Conservation (phyloP, 2,113 vertebrate species). For the Steatornis caripensis region DNA sequence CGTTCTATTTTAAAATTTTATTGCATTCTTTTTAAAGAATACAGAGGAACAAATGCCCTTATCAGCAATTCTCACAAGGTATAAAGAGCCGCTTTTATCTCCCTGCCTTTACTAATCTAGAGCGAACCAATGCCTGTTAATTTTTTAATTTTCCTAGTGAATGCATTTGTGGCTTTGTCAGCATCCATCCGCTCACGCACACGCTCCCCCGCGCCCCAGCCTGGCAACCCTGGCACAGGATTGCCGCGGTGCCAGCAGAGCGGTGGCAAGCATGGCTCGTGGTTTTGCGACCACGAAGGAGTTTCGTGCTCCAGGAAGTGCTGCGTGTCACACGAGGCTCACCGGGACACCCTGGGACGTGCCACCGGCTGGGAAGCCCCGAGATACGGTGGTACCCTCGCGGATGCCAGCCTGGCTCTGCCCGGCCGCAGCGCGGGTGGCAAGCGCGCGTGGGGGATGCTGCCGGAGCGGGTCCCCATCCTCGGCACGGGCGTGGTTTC, state of each 20-base stretch:
- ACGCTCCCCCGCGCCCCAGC: not conserved
- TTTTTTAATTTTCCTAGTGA: constrained; percentile 43
- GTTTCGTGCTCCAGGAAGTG: not conserved
- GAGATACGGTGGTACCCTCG: accelerated
- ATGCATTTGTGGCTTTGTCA: constrained; percentile 14
- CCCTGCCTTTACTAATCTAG: constrained; percentile 15
- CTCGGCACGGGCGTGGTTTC: not conserved
- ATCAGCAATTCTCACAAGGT: constrained; percentile 56
- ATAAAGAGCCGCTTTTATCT: constrained; percentile 53
- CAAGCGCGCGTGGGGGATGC: too few species aligned
- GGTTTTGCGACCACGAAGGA: not conserved
- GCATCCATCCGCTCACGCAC: not conserved
- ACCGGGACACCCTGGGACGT: not conserved
- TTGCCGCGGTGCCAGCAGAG: not conserved
- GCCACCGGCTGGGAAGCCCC: not conserved
- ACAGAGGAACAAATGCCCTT: constrained; percentile 60
- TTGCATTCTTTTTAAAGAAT: constrained; percentile 47
- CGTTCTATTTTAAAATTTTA: constrained; percentile 51
- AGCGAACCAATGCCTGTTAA: constrained; percentile 15
- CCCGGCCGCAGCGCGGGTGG: too few species aligned
- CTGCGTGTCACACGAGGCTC: not conserved
- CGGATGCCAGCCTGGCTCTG: not conserved
- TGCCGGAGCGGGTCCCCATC: not conserved
- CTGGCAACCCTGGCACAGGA: not conserved
- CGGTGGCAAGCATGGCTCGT: not conserved